These are phyloP conservation scores for Gymnothorax reevesii DNA, from an alignment of 2,797 vertebrate species.

Conservation along the genomic window DNA sequence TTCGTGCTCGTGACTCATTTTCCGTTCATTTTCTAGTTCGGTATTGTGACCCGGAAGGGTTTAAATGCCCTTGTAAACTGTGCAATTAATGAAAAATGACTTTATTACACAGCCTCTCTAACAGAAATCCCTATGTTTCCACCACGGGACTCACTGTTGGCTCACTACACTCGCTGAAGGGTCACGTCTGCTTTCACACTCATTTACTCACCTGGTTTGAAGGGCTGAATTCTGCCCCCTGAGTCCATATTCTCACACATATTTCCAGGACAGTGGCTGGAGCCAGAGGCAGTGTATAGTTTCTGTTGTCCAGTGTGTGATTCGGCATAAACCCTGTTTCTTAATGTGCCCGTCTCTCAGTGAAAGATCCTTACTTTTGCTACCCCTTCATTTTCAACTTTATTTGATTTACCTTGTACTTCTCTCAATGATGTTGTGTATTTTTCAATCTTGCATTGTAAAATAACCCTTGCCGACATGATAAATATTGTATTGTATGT, in stretches of 20 bases:
- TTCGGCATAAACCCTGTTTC: background rate
- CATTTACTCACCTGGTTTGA: slow-evolving; percentile 2
- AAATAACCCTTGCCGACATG: background rate
- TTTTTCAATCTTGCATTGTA: background rate
- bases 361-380: background rate
- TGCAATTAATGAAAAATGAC: slow-evolving; percentile 53
- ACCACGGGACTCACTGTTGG: too few relatives aligned
- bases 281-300: background rate
- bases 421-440: background rate
- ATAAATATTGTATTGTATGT: background rate
- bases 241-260: background rate
- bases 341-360: background rate
- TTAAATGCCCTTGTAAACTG: slow-evolving; percentile 42
- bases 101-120: slow-evolving; percentile 47
- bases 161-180: background rate
- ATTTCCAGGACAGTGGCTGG: too few relatives aligned
- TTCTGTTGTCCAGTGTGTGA: background rate
- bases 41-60: slow-evolving; percentile 14
- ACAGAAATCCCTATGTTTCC: slow-evolving; percentile 24
- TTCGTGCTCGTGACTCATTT: slow-evolving; percentile 44
- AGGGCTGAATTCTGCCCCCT: background rate
- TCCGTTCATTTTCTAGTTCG: slow-evolving; percentile 47
- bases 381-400: background rate
- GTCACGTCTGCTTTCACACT: background rate
- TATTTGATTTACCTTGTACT: background rate